Percentiles rank a stretch among this genome's conserved stretches.
Conservation (phyloP, 2,113 vertebrate species). For the Uria aalge region DNA sequence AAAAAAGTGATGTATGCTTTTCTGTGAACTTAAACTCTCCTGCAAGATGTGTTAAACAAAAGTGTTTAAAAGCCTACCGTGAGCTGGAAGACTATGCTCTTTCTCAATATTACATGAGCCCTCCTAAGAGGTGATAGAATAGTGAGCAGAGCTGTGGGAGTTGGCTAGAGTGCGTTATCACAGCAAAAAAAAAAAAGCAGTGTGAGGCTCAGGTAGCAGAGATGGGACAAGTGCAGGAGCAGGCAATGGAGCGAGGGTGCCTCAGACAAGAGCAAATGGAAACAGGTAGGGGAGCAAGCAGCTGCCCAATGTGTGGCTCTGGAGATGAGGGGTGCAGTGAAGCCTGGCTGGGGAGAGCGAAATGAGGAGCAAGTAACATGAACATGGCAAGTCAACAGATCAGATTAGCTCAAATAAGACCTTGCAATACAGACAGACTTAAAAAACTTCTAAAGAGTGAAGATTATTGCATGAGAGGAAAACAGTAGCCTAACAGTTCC, state of each 20-base stretch:
- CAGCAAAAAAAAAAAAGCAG: not conserved
- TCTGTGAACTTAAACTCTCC: not conserved
- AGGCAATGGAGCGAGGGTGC: not conserved
- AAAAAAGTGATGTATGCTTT: not conserved
- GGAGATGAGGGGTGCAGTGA: not conserved
- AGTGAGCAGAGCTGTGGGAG: not conserved
- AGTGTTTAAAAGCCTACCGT: not conserved
- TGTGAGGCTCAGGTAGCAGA: not conserved
- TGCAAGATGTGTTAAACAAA: not conserved
- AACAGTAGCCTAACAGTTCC: not conserved
- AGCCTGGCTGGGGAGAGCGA: not conserved
- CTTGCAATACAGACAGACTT: not conserved
- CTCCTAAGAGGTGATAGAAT: not conserved
- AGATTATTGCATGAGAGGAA: not conserved
- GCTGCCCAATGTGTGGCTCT: not conserved
- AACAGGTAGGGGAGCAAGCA: not conserved
- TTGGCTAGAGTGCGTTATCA: not conserved
- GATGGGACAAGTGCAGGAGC: fast-evolving
- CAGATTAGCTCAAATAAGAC: not conserved
- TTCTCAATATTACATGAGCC: not conserved
- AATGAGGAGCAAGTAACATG: not conserved
- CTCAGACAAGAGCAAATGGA: not conserved
- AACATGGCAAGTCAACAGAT: not conserved
- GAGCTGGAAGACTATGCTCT: not conserved
- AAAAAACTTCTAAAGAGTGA: not conserved